These are phyloP conservation scores for Nylanderia fulva DNA, from an alignment of 1,140 invertebrate species.

Conservation along the genomic window DNA sequence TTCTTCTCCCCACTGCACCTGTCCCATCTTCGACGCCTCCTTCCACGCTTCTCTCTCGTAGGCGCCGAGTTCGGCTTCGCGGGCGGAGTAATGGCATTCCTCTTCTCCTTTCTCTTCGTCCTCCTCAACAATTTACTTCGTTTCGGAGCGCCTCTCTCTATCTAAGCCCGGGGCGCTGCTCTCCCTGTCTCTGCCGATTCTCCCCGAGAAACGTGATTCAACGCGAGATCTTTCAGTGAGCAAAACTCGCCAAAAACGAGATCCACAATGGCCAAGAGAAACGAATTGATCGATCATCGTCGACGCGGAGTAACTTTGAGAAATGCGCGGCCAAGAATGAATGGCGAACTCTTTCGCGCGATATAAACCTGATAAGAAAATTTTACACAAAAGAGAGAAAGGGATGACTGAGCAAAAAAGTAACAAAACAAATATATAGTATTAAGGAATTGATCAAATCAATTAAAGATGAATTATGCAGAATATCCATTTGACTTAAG, in stretches of 20 bases:
- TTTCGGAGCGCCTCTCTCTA: slow-evolving; percentile 56
- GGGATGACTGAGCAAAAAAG: neutral
- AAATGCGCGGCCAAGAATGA: neutral
- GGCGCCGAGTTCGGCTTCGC: slow-evolving; percentile 52
- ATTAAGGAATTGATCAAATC: neutral
- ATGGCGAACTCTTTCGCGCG: neutral
- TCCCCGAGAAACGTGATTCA: slow-evolving; percentile 42
- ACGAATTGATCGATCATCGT: slow-evolving; percentile 3
- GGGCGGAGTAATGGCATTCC: slow-evolving; percentile 69
- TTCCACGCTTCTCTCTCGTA: slow-evolving; percentile 19
- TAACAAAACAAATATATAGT: neutral
- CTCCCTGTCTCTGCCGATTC: slow-evolving; percentile 33
- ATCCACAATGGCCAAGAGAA: slow-evolving; percentile 8
- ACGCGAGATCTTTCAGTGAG: slow-evolving; percentile 5
- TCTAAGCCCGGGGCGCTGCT: slow-evolving; percentile 46
- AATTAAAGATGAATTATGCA: neutral
- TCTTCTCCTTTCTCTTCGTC: slow-evolving; percentile 65
- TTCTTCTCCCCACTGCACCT: slow-evolving; percentile 49
- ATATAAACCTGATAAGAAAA: neutral
- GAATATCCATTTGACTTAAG: neutral
- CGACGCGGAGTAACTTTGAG: slow-evolving; percentile 12
- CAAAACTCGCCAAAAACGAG: slow-evolving; percentile 11
- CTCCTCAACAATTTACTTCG: slow-evolving; percentile 67
- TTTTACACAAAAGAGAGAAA: neutral
- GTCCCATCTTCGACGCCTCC: slow-evolving; percentile 42